Conservation (phyloP, 2,113 vertebrate genomes). For the Brachypodius melanocephalos region DNA sequence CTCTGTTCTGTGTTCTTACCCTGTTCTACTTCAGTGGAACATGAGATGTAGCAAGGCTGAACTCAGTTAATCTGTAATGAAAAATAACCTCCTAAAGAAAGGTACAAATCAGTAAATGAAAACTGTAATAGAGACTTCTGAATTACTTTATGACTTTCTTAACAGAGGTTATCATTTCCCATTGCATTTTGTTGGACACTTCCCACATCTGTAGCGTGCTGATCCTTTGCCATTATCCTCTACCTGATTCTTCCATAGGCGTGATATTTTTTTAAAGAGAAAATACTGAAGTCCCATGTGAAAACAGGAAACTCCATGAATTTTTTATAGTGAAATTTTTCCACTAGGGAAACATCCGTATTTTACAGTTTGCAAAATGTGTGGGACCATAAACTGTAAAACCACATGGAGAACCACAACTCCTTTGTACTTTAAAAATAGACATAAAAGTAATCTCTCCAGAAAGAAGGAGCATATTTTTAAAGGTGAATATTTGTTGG, state of each 20-base stretch:
- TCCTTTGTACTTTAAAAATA: slow-evolving; percentile 62
- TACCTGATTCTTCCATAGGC: background rate
- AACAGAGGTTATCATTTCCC: background rate
- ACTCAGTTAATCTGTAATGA: background rate
- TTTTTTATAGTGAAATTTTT: slow-evolving; percentile 61
- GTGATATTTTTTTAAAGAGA: slow-evolving; percentile 10
- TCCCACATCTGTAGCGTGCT: background rate
- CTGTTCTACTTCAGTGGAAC: background rate
- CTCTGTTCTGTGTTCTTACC: background rate
- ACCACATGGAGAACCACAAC: slow-evolving; percentile 34
- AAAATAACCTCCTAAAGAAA: background rate
- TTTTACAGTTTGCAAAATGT: slow-evolving; percentile 60
- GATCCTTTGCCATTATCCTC: background rate
- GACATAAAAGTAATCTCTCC: slow-evolving; percentile 51
- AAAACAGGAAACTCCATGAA: slow-evolving; percentile 55
- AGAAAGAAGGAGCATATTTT: slow-evolving; percentile 36
- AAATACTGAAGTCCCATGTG: slow-evolving; percentile 28
- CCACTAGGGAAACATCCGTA: slow-evolving; percentile 42
- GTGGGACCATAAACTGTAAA: slow-evolving; percentile 57
- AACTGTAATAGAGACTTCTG: background rate
- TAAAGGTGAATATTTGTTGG: slow-evolving; percentile 45
- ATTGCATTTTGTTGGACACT: background rate
- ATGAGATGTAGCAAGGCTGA: background rate
- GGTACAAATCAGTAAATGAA: background rate
- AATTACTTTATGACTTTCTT: background rate